Conservation (phyloP, 1,140 invertebrate genomes). For the Drosophila persimilis region DNA sequence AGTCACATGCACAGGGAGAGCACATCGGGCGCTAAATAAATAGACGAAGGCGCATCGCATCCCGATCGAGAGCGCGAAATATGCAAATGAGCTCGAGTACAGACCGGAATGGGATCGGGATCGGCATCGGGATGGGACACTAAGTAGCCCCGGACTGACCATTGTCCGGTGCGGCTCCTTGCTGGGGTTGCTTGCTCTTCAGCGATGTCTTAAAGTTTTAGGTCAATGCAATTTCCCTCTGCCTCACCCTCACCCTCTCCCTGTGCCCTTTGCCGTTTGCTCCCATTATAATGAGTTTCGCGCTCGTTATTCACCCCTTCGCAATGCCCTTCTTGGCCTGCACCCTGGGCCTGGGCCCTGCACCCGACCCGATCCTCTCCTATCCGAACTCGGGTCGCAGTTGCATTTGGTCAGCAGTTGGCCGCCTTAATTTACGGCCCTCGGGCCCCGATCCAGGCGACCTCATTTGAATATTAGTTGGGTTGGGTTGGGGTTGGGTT, state of each 20-base stretch:
- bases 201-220: slow-evolving; percentile 11
- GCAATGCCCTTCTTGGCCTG: slow-evolving; percentile 15
- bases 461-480: slow-evolving; percentile 79
- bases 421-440: slow-evolving; percentile 41
- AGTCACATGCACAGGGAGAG: neutral
- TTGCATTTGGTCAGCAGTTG: slow-evolving; percentile 36
- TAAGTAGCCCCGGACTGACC: slow-evolving; percentile 53
- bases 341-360: slow-evolving; percentile 1
- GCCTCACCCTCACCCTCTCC: too few species aligned
- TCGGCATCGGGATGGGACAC: neutral
- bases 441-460: slow-evolving; percentile 57
- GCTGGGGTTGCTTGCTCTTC: neutral
- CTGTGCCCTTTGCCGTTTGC: slow-evolving; percentile 33
- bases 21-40: slow-evolving; percentile 1
- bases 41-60: slow-evolving; percentile 13
- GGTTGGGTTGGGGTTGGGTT: slow-evolving; percentile 24
- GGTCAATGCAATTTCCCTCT: slow-evolving; percentile 54
- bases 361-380: neutral
- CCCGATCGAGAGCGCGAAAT: slow-evolving; percentile 22
- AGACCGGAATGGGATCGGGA: neutral
- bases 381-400: neutral
- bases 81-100: slow-evolving; percentile 54
- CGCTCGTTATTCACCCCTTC: slow-evolving; percentile 29
- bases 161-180: slow-evolving; percentile 37
- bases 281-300: slow-evolving; percentile 70